Evolutionary conservation across 2,113 vertebrate genomes (phyloP), one percentile per base, ranked within the genome.

Genomic region (Pelecanus crispus): DNA sequence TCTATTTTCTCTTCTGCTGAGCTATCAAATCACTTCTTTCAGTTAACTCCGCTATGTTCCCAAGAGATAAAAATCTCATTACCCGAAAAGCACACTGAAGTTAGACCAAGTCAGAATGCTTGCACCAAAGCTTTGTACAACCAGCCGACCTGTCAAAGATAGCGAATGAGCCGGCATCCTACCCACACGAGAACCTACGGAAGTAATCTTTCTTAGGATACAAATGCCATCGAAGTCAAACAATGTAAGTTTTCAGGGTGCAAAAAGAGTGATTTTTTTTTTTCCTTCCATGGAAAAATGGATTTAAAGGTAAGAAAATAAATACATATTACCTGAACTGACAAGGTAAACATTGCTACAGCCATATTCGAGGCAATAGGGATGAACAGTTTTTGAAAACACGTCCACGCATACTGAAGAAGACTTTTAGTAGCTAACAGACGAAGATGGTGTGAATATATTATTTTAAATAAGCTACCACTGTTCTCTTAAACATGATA

Each of bases 111-210:
- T 28, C 49, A 42, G 17, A 56, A 70, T 8, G 7, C 1, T 3
- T 11, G 21, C 29, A 7, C 59, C 42, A 26, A 24, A 44, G 47
- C 17, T 28, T 8, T 12, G 16, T 38, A 68, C 34, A 36, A 34
- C 9, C 58, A 18, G 9, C 1, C 13, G 20, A 28, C 40, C 50
- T 10, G 13, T 50, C 40, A 11, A 26, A 55, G 58, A 13, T 8
- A 38, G 42, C 0, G 0, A 38, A 45, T 1, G 4, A 81, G 34
- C 0, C 5, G 10, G 32, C 12, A 36, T 29, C 38, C 20, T 11
- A 28, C 9, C 16, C 4, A 1, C 9, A 6, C 3, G 19, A 75
- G 7, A 70, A 40, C 24, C 62, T n/a, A 9, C 1, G 3, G 13
- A 53, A 66, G 32, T 28, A 20, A 29, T 2, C 50, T n/a, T 47